Evolutionary conservation across 2,113 vertebrate species (phyloP), one percentile per base, ranked within the genome.

Genomic region (Spilogale gracilis): DNA sequence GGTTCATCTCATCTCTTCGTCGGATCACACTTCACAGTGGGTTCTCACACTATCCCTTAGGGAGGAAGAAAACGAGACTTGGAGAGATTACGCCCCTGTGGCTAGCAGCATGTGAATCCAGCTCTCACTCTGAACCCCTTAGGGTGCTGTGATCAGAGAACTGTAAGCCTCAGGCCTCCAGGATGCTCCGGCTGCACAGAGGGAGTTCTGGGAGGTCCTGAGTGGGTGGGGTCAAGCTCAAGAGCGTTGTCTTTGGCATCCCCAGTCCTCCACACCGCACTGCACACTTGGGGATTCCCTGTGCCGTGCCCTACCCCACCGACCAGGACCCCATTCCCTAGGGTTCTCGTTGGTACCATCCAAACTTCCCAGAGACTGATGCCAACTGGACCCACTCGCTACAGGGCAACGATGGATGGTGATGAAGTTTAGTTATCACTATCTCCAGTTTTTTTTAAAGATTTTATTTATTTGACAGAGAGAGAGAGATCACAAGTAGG

Each of bases 381-480:
- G 13, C 13, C 21, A 23, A 48, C 32, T 3, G 13, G 38, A 6
- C 43, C 23, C 25, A 38, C 30, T 94, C 12, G 6, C 63, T 52
- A 69, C 45, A 61, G 48, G 73, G 60, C 1, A 32, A 7, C 9
- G 2, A 5, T 9, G 14, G 23, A 9, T 18, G 13, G 73, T n/a
- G 18, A 48, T 91, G 32, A 67, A 16, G 50, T 89, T 78, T 69
- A 30, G 12, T 85, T 81, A 71, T 89, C 60, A 71, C 85, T 65
- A 30, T 65, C 52, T 94, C 58, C 32, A 79, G 52, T 52, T 95
- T 67, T 90, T 52, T 95, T 67, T 90, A 38, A 38, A 38, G 38
- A 38, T 38, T 38, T 38, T 38, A 38, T 38, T 38, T 38, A 38
- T 38, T 38, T 38, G 38, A 38, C 38, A 38, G 38, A 38, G 38